Evolutionary conservation across 2,888 invertebrate genomes (phyloP).

Genomic region (Calameuta idolon): DNA sequence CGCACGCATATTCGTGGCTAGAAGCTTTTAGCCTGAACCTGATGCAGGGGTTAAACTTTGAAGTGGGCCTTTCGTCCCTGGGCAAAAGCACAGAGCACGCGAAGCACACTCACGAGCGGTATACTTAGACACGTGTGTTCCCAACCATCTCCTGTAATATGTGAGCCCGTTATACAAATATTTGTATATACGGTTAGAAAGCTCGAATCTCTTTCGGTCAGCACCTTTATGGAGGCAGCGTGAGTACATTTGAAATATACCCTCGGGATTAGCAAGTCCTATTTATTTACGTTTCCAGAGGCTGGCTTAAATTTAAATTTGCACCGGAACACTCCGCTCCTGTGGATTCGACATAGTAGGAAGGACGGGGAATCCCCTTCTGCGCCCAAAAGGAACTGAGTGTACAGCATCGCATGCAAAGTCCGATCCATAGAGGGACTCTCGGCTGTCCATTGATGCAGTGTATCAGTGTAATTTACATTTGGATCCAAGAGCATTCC

Average conservation of each 20-base stretch:
- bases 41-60: conserved; percentile 26
- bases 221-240: conserved; percentile 15
- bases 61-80: conserved; percentile 17
- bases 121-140: background rate
- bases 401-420: background rate
- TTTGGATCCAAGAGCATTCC: background rate
- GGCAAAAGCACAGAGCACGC: conserved; percentile 13
- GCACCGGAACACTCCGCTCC: background rate
- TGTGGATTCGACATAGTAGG: background rate
- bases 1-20: conserved; percentile 15
- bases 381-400: background rate
- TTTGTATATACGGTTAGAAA: background rate
- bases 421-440: background rate
- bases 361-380: background rate
- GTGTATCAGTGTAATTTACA: background rate
- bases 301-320: conserved; percentile 30
- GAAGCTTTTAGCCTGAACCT: conserved; percentile 23
- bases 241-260: conserved; percentile 23
- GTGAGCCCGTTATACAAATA: background rate
- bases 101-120: conserved; percentile 29
- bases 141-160: background rate
- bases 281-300: conserved; percentile 27
- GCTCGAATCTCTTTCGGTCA: conserved; percentile 18
- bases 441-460: background rate
- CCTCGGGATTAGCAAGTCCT: conserved; percentile 40